phyloP scores from a whole-genome alignment of 2,797 vertebrate species.

The Propithecus perrieri region DNA sequence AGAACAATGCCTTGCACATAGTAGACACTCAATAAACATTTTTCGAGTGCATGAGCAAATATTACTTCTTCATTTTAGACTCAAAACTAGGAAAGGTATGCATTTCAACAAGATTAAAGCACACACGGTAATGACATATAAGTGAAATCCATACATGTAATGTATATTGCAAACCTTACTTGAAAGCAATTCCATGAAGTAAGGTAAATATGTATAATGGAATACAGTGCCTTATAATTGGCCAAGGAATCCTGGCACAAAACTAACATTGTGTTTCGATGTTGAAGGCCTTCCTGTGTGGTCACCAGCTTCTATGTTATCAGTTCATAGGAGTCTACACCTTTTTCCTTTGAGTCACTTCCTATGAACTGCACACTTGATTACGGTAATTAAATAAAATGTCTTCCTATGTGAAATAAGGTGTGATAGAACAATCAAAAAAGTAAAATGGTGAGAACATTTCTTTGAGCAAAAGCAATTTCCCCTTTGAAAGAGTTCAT shows the following conservation, averaged over 20 bases:
- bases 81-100: neutral
- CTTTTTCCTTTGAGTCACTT: constrained; percentile 81
- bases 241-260: neutral
- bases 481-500: constrained; percentile 59
- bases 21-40: neutral
- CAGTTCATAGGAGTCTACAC: constrained; percentile 63
- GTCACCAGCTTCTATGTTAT: constrained; percentile 75
- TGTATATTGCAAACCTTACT: neutral
- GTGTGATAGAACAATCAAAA: constrained; percentile 68
- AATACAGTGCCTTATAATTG: neutral
- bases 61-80: neutral
- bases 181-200: neutral
- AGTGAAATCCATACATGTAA: neutral
- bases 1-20: neutral
- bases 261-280: constrained; percentile 60
- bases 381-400: constrained; percentile 73
- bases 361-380: constrained; percentile 63
- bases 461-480: constrained; percentile 68
- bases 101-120: neutral
- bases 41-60: neutral
- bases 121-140: neutral
- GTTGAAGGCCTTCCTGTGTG: constrained; percentile 70
- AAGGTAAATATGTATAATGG: neutral
- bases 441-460: constrained; percentile 78
- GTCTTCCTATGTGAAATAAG: constrained; percentile 72